phyloP scores from a whole-genome alignment of 2,888 invertebrate genomes.

The Scaptomyza caliginosa region DNA sequence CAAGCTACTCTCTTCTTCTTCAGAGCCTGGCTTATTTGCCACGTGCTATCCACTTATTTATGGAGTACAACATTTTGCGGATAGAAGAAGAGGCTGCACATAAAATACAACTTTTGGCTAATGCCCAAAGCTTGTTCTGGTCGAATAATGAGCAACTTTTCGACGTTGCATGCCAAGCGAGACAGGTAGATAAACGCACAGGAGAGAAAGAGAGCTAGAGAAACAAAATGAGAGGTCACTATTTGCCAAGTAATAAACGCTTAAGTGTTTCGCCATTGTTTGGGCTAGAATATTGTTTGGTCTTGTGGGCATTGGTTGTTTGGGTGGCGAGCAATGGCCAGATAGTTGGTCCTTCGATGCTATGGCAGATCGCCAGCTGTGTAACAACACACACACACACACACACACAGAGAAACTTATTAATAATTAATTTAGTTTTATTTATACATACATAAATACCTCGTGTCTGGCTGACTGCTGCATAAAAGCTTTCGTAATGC shows the following conservation, averaged over 20 bases:
- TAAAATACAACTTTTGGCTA: conserved; percentile 57
- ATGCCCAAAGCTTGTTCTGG: conserved; percentile 56
- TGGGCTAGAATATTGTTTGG: conserved; percentile 25
- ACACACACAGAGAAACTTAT: conserved; percentile 34
- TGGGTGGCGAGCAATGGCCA: not conserved
- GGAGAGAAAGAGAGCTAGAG: not conserved
- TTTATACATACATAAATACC: conserved; percentile 41
- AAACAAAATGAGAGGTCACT: conserved; percentile 1
- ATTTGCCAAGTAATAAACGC: conserved; percentile 65
- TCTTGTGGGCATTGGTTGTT: not conserved
- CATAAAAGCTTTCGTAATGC: conserved; percentile 44
- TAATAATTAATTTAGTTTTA: conserved; percentile 69
- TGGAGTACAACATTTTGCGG: not conserved
- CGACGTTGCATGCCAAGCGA: conserved; percentile 33
- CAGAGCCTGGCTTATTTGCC: not conserved
- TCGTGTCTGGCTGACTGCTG: conserved; percentile 32
- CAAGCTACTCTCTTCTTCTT: not conserved
- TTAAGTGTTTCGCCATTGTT: conserved; percentile 60
- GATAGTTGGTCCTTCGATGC: conserved; percentile 6
- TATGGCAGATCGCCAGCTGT: conserved; percentile 35
- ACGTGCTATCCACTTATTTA: not conserved
- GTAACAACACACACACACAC: not conserved
- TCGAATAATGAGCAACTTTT: conserved; percentile 49
- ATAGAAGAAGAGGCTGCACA: conserved; percentile 8
- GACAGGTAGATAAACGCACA: conserved; percentile 25